Conservation (phyloP, 2,797 vertebrate genomes). For the Mareca penelope region DNA sequence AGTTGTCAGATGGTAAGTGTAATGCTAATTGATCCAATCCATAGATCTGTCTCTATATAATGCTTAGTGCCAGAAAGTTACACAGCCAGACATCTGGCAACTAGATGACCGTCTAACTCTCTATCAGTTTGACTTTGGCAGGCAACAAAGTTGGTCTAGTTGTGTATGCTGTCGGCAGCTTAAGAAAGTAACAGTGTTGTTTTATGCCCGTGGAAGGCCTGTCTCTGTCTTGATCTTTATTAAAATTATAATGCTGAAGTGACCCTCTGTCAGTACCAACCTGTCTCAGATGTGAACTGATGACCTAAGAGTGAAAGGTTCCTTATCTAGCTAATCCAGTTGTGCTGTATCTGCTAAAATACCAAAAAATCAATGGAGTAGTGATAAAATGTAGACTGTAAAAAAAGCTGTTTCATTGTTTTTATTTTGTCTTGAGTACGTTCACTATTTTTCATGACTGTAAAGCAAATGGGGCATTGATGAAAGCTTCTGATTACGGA, state of each 20-base stretch:
- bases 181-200: constrained; percentile 37
- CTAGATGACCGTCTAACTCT: constrained; percentile 73
- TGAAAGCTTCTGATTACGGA: neutral
- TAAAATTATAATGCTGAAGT: constrained; percentile 28
- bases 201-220: constrained; percentile 33
- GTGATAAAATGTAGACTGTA: neutral
- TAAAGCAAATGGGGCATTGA: constrained; percentile 10
- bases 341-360: constrained; percentile 35
- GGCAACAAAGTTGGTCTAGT: constrained; percentile 68
- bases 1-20: constrained; percentile 84
- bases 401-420: neutral
- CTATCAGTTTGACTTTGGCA: constrained; percentile 74
- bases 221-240: neutral
- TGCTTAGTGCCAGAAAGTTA: constrained; percentile 77
- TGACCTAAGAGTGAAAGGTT: constrained; percentile 26
- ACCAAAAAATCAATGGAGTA: constrained; percentile 39
- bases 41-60: constrained; percentile 77
- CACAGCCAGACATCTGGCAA: constrained; percentile 83
- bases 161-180: constrained; percentile 45
- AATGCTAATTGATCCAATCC: constrained; percentile 81
- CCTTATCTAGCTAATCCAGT: constrained; percentile 31
- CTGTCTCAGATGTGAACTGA: constrained; percentile 34
- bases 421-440: constrained; percentile 8
- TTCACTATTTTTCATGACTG: neutral
- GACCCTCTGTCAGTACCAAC: constrained; percentile 36